Evolutionary conservation across 2,888 invertebrate genomes (phyloP), one percentile per base, ranked within the genome.

Genomic region (Pseudococcus viburni): DNA sequence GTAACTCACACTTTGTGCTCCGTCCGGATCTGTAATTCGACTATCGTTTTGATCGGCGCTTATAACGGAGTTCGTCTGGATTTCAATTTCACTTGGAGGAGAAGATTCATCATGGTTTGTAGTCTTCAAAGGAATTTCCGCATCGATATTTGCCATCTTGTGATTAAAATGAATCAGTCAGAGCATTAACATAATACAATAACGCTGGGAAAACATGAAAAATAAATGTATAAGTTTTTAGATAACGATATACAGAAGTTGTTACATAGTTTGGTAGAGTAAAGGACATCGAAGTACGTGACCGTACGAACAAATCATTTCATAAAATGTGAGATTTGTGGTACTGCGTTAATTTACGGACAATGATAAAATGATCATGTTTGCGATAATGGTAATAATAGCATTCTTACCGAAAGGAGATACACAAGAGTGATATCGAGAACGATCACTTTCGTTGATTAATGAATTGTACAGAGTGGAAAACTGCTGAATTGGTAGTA

Each of bases 1-100:
- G 11, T 22, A 77, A 86, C 86, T 86, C 22, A 88, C 88, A 55
- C 88, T 88, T 80, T 88, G 88, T 17, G 88, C 88, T n/a, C 88
- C 88, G 7, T 88, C 83, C 2, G 88, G 51, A 88, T 83, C 83
- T 15, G 88, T 88, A 1, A 51, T 12, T 19, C 83, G 77, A 51
- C 80, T 39, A 26, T 88, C 88, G 51, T 83, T 83, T 55, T 80
- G 88, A 22, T 88, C 88, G 26, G 73, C 73, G 15, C 15, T 26
- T 17, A 83, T 46, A 4, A 19, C 17, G 19, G 80, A 83, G 33
- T 5, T 33, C 11, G 64, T 19, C 11, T 8, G 46, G 19, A 19
- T 46, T 46, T 83, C 80, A 83, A 19, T 83, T 26, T 83, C 80
- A 19, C 22, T 77, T 7, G 46, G 0, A 19, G 9, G 8, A 7